Conservation (phyloP, 2,797 vertebrate genomes). For the Myotis pilosus region DNA sequence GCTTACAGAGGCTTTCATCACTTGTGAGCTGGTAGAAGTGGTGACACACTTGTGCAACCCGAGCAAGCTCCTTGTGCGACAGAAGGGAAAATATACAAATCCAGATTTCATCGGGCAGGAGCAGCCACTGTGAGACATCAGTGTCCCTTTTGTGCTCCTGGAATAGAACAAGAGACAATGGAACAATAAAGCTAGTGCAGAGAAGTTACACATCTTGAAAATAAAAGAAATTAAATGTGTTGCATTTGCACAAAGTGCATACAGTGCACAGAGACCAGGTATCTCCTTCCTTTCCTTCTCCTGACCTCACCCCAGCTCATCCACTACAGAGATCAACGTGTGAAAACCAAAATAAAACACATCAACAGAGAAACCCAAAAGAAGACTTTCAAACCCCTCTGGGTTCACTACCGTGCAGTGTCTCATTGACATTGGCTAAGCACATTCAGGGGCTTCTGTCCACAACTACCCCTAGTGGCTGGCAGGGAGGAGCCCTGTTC, state of each 20-base stretch:
- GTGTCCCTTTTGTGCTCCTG: slow-evolving; percentile 60
- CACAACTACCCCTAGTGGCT: neutral
- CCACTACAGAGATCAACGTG: neutral
- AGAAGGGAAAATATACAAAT: slow-evolving; percentile 80
- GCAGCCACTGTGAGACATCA: slow-evolving; percentile 67
- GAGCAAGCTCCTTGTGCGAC: slow-evolving; percentile 74
- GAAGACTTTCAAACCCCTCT: neutral
- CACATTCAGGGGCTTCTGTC: too few relatives aligned
- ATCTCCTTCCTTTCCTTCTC: neutral
- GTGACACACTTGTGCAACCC: slow-evolving; percentile 76
- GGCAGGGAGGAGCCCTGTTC: neutral
- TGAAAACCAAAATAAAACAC: neutral
- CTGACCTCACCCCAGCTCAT: neutral
- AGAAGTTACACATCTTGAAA: neutral
- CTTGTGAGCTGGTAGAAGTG: slow-evolving; percentile 74
- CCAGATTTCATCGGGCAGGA: slow-evolving; percentile 83
- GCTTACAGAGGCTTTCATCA: slow-evolving; percentile 82
- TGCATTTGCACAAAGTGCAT: neutral
- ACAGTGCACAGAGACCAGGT: neutral
- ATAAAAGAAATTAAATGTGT: neutral
- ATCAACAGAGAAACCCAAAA: neutral
- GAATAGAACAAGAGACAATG: slow-evolving; percentile 7
- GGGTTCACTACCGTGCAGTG: neutral
- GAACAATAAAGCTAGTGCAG: neutral
- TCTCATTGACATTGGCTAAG: neutral